These are phyloP conservation scores for Synanthedon formicaeformis DNA, from an alignment of 2,888 invertebrate species.

Conservation along the genomic window DNA sequence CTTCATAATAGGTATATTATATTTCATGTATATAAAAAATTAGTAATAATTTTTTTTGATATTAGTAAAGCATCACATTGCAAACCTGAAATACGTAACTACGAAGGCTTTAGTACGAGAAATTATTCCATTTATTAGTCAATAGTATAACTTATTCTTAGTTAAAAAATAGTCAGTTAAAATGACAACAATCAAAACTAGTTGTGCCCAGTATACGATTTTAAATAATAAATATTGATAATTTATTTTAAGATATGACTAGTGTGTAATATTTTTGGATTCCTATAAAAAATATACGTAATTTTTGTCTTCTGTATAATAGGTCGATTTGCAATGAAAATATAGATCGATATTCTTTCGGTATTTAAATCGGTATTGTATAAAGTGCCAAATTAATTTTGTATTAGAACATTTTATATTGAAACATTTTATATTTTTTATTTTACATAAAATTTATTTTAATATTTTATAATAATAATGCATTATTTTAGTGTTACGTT, in stretches of 20 bases:
- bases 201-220: slow-evolving; percentile 72
- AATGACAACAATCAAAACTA: slow-evolving; percentile 70
- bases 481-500: slow-evolving; percentile 6
- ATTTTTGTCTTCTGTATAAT: slow-evolving; percentile 47
- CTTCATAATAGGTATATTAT: no score
- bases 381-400: slow-evolving; percentile 61
- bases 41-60: not conserved
- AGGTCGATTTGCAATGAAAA: slow-evolving; percentile 24
- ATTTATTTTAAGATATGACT: slow-evolving; percentile 68
- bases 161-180: slow-evolving; percentile 66
- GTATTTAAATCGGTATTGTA: slow-evolving; percentile 26
- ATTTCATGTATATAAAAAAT: no score
- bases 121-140: slow-evolving; percentile 67
- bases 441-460: not conserved
- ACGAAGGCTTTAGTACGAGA: slow-evolving; percentile 64
- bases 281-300: slow-evolving; percentile 70
- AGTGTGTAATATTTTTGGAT: slow-evolving; percentile 70
- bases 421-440: not conserved
- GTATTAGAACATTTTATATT: slow-evolving; percentile 15
- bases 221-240: slow-evolving; percentile 60
- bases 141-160: slow-evolving; percentile 68
- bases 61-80: slow-evolving; percentile 25
- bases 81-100: slow-evolving; percentile 59
- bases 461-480: not conserved
- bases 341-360: slow-evolving; percentile 56